A percentile compares a stretch with the other conserved stretches of the same genome.
Evolutionary conservation across 2,797 vertebrate species (phyloP).

Genomic region (Anguilla anguilla): DNA sequence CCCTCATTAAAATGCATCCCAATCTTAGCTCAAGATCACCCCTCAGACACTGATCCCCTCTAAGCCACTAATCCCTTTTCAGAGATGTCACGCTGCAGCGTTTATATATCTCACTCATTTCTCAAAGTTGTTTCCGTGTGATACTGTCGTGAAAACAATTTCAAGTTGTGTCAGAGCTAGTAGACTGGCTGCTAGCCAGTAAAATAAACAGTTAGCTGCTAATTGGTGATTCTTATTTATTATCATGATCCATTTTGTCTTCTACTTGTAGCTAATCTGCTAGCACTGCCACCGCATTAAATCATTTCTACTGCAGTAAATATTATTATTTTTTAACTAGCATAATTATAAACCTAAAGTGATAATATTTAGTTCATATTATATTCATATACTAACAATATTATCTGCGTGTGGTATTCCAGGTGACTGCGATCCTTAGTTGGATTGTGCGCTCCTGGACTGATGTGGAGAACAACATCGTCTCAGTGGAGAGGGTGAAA

Average conservation of each 20-base stretch:
- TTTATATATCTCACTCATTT: background rate
- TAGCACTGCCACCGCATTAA: background rate
- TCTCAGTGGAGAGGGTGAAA: constrained; percentile 79
- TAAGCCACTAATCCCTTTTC: background rate
- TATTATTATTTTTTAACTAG: background rate
- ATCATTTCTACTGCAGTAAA: background rate
- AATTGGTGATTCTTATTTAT: too few relatives aligned
- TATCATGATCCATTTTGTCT: too few relatives aligned
- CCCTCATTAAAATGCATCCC: background rate
- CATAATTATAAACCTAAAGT: background rate
- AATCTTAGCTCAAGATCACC: background rate
- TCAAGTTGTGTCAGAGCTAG: background rate
- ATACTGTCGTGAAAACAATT: background rate
- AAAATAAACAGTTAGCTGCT: too few relatives aligned
- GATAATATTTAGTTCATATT: background rate
- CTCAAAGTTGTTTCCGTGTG: background rate
- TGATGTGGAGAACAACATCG: constrained; percentile 79
- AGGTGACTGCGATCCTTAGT: constrained; percentile 66
- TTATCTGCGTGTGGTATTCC: background rate
- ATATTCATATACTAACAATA: background rate
- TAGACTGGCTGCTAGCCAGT: background rate
- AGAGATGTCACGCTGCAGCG: background rate
- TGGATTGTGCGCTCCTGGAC: constrained; percentile 70
- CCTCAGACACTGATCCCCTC: background rate
- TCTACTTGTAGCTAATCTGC: background rate